Evolutionary conservation across 2,888 invertebrate genomes (phyloP).

Genomic region (Ophioninae sp.): DNA sequence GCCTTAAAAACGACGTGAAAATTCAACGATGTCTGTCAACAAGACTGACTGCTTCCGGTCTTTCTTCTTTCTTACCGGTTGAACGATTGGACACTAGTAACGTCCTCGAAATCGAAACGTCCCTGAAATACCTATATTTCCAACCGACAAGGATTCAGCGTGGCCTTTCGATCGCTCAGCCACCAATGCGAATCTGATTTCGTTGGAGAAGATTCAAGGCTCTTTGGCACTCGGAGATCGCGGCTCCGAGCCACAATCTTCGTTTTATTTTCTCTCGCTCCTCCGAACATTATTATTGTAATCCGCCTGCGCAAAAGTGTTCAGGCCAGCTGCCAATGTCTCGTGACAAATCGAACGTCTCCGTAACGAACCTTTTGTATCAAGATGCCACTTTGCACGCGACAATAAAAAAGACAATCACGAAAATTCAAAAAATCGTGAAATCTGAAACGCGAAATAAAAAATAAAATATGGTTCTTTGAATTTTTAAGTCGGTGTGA

Average conservation of each 20-base stretch:
- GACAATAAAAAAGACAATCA: neutral
- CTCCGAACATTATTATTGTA: constrained; percentile 20
- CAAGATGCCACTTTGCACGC: neutral
- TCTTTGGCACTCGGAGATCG: constrained; percentile 26
- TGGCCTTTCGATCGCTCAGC: neutral
- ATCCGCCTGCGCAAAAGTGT: constrained; percentile 31
- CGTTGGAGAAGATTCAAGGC: constrained; percentile 12
- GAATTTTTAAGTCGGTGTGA: no score
- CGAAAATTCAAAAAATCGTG: neutral
- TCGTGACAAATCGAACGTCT: constrained; percentile 10
- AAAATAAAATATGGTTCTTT: neutral
- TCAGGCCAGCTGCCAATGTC: constrained; percentile 32
- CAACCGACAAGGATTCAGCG: neutral
- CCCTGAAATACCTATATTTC: neutral
- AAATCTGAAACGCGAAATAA: neutral
- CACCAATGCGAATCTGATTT: neutral
- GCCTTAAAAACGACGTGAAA: neutral
- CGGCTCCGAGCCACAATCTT: constrained; percentile 2
- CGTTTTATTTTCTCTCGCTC: constrained; percentile 16
- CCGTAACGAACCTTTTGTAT: neutral
- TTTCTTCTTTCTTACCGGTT: neutral
- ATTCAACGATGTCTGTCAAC: neutral
- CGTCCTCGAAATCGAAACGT: neutral
- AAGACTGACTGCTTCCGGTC: neutral
- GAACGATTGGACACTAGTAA: neutral